Evolutionary conservation across 2,888 invertebrate genomes (phyloP), one percentile per base, ranked within the genome.

Genomic region (Phaonia tiefii): DNA sequence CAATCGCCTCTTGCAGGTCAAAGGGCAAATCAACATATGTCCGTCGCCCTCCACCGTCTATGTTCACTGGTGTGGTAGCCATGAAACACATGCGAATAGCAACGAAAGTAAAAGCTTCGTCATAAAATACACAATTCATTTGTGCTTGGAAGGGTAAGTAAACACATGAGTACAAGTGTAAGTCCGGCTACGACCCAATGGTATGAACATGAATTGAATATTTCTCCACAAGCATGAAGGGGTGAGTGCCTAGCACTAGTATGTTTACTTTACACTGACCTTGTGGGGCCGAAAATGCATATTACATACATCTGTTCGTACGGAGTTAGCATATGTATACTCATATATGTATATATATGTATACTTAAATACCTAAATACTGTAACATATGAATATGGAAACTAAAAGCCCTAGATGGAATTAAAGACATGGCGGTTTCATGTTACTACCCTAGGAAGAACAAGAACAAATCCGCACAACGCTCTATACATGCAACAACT

Each of bases 211-310:
- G 39, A 63, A 63, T 39, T 63, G 26, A 13, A 63, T 63, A 63
- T 22, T 22, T 42, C 5, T 56, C 13, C 4, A 37, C 5, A 26
- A 26, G 56, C 26, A 13, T 39, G 4, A 37, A 20, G n/a, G 13
- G 63, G 13, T 22, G 60, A 58, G 46, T 15, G n/a, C 10, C 10
- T 4, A 15, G 37, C n/a, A 31, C 42, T 22, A 63, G 63, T 17
- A 63, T 63, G 22, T 63, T 63, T 22, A 63, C 63, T 63, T 63
- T 15, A 39, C 42, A 39, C 42, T 63, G 63, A 63, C 63, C 63
- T 63, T 63, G 63, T 42, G 39, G 20, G 42, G 7, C 63, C 17
- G 13, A 42, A n/a, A n/a, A 11, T 54, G 20, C 54, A 56, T 25
- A 3, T 56, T 20, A 31, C 7, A 1, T 22, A 11, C 25, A 56